Percentiles rank a stretch among this genome's conserved stretches.
Conservation (phyloP, 64 coral and sea anemone species). For the Porites lutea region DNA sequence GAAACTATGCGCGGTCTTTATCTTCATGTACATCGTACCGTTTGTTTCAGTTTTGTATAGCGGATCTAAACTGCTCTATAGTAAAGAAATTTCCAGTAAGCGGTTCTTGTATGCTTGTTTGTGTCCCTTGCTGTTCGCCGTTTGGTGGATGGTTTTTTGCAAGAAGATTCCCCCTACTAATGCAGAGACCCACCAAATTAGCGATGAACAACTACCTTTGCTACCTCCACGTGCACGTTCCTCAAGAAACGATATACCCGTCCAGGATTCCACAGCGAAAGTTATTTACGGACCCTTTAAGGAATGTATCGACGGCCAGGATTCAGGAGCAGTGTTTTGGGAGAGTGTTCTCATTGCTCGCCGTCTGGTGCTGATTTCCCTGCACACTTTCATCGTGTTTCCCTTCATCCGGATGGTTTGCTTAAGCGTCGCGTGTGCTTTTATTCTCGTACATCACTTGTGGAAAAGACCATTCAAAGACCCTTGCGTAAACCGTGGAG, state of each 20-base stretch:
- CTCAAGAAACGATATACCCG: no score
- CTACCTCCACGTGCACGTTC: neutral
- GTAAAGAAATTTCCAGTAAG: neutral
- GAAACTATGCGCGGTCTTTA: neutral
- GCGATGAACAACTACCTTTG: neutral
- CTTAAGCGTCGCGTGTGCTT: conserved; percentile 47
- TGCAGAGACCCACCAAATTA: neutral
- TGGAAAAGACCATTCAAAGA: conserved; percentile 59
- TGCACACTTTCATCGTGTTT: conserved; percentile 65
- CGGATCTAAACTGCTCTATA: conserved; percentile 37
- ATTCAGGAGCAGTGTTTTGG: conserved; percentile 73
- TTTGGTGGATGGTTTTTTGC: conserved; percentile 28
- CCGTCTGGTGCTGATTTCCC: conserved; percentile 62
- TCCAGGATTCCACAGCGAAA: neutral
- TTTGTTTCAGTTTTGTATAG: conserved; percentile 37
- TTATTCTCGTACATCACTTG: conserved; percentile 66
- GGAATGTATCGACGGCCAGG: neutral
- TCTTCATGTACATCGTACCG: conserved; percentile 40
- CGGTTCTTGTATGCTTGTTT: conserved; percentile 26
- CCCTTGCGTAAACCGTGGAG: conserved; percentile 44
- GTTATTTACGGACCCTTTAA: conserved; percentile 77
- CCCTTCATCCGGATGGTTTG: conserved; percentile 49
- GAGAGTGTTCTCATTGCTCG: conserved; percentile 90
- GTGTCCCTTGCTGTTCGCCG: conserved; percentile 42
- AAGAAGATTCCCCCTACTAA: neutral